Percentiles rank a stretch among this genome's conserved stretches.
These are phyloP conservation scores for Drosophila suzukii DNA, from an alignment of 1,140 invertebrate species.

Conservation along the genomic window DNA sequence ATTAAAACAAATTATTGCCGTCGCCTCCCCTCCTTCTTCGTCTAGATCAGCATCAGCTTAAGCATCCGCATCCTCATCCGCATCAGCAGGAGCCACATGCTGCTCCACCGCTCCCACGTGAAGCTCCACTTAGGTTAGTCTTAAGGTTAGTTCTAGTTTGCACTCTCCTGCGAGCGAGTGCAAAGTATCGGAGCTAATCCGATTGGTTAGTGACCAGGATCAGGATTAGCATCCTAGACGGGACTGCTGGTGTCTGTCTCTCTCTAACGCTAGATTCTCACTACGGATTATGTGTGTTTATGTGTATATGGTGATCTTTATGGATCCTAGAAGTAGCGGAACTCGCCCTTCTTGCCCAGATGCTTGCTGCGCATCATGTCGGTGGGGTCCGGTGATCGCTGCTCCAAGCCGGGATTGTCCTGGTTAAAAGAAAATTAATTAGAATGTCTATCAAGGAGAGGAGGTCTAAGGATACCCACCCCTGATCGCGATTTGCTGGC, in stretches of 20 bases:
- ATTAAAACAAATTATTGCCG: slow-evolving; percentile 72
- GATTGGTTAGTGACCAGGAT: slow-evolving; percentile 7
- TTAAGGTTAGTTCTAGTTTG: slow-evolving; percentile 65
- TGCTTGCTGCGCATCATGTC: slow-evolving; percentile 94
- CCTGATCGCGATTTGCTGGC: slow-evolving; percentile 52
- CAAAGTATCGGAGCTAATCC: slow-evolving; percentile 30
- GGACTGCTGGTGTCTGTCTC: slow-evolving; percentile 4
- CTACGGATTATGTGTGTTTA: slow-evolving; percentile 51
- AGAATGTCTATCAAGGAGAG: too few species aligned
- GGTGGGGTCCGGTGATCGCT: slow-evolving; percentile 85
- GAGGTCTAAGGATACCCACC: slow-evolving; percentile 4
- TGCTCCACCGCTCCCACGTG: slow-evolving; percentile 23
- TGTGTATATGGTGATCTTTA: slow-evolving; percentile 30
- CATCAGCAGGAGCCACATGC: slow-evolving; percentile 10
- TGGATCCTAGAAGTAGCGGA: slow-evolving; percentile 93
- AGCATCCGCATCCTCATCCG: slow-evolving; percentile 6
- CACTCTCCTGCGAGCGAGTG: slow-evolving; percentile 20
- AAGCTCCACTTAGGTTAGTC: slow-evolving; percentile 72
- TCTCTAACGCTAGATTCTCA: slow-evolving; percentile 38
- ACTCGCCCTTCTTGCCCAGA: slow-evolving; percentile 97
- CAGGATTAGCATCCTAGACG: slow-evolving; percentile 29
- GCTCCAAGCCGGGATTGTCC: slow-evolving; percentile 84
- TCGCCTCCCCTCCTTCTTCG: slow-evolving; percentile 31
- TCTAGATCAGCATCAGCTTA: slow-evolving; percentile 2
- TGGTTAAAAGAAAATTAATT: slow-evolving; percentile 39